Percentiles rank a stretch among this genome's conserved stretches.
Evolutionary conservation across 2,888 invertebrate genomes (phyloP).

Genomic region (Brachyptera risi): DNA sequence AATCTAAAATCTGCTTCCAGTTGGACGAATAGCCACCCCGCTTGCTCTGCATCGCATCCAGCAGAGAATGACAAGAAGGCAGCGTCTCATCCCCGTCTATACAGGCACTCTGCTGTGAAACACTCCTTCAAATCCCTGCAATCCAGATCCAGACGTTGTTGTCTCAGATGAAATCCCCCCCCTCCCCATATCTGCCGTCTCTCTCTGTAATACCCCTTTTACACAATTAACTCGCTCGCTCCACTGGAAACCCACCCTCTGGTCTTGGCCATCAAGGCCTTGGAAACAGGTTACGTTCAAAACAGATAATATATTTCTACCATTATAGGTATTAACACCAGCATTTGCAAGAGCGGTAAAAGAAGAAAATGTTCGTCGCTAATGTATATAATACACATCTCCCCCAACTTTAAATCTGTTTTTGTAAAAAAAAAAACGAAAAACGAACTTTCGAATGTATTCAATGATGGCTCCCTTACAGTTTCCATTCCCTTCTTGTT

Average conservation of each 20-base stretch:
- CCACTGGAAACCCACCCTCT: background rate
- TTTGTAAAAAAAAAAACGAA: background rate
- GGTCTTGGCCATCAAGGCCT: background rate
- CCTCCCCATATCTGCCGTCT: background rate
- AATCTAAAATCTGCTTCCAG: too few species aligned
- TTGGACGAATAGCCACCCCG: too few species aligned
- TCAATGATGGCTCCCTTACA: background rate
- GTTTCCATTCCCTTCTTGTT: slow-evolving; percentile 1
- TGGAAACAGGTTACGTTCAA: too few species aligned
- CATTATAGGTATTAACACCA: slow-evolving; percentile 7
- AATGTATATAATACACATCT: background rate
- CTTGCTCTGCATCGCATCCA: too few species aligned
- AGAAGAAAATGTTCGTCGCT: background rate
- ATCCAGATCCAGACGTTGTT: slow-evolving; percentile 1
- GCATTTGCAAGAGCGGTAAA: background rate
- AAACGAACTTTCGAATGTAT: background rate
- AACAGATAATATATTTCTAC: background rate
- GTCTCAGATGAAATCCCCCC: background rate
- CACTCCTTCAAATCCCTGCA: too few species aligned
- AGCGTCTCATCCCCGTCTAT: too few species aligned
- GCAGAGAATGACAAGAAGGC: too few species aligned
- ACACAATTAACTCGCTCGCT: background rate
- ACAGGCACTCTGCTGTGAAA: too few species aligned
- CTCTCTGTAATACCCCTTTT: background rate
- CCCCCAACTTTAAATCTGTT: slow-evolving; percentile 6